Base-by-base conservation (phyloP, 2,888 invertebrate species). In the Perithous albicinctus region DNA sequence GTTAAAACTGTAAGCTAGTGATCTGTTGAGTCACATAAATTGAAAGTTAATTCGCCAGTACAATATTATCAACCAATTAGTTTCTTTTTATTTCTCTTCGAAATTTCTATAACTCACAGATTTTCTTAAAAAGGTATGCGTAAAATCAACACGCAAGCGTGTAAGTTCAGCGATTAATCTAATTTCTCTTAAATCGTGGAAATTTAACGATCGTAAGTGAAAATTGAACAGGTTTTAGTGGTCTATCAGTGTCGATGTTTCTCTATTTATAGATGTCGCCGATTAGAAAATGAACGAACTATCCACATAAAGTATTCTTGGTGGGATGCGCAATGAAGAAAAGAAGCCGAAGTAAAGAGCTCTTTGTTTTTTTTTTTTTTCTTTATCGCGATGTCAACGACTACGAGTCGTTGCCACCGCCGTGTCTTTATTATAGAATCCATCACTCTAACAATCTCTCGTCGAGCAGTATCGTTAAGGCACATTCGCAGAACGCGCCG, bases 381-480 rank as follows among this genome's bases (percentile, higher is more conserved):
- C 38, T 32, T 66, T 43, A 41, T 26, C 10, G 41, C 66, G 32
- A 15, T 32, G 56, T n/a, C 15, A 59, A 43, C 43, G n/a, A 51
- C 64, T 23, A 15, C 29, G 46, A 61, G 32, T 63, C 38, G 69
- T 15, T 32, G n/a, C 32, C 64, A 51, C 43, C 12, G 20, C n/a
- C 78, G n/a, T 72, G 26, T 66, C 15, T 78, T 78, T 43, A 73
- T 78, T 64, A 61, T 66, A 72, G 54, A 72, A 78, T 76, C 51
- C 75, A 72, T 64, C 61, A 46, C 64, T 82, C 81, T 64, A 82
- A 82, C 69, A 82, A 70, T 75, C 74, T 80, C 69, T 80, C 84
- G 84, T 87, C 84, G 79, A 86, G 85, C 85, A 85, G 83, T 86
- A 88, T 88, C 85, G 86, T 90, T 70, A 90, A 90, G 89, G 89